phyloP scores from a whole-genome alignment of 2,113 vertebrate genomes.

The Steatornis caripensis region DNA sequence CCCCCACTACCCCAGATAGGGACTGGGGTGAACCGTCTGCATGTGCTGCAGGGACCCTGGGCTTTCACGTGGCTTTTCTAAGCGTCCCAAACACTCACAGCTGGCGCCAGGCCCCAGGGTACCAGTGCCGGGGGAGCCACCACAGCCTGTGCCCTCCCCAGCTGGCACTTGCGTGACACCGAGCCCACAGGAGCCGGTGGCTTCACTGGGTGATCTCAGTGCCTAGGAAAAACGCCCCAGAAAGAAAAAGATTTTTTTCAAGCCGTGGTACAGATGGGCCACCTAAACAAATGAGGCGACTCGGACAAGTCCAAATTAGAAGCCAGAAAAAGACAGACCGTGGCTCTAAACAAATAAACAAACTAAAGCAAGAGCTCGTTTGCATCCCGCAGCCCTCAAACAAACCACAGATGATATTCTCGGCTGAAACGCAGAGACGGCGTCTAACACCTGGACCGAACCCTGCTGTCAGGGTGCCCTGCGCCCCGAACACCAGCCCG shows the following conservation, averaged over 20 bases:
- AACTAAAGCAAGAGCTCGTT: conserved; percentile 16
- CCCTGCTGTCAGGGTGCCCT: not conserved
- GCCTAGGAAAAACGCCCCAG: not conserved
- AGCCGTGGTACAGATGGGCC: not conserved
- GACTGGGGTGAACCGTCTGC: not conserved
- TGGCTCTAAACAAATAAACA: conserved; percentile 26
- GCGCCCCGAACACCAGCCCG: not conserved
- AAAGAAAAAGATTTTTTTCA: not conserved
- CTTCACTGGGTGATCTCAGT: not conserved
- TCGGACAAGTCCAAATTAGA: not conserved
- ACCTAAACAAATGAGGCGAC: conserved; percentile 3
- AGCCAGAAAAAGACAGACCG: not conserved
- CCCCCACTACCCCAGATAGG: not conserved
- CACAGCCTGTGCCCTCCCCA: not conserved
- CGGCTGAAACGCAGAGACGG: not conserved
- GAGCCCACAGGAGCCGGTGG: rapidly evolving
- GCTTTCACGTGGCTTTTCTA: not conserved
- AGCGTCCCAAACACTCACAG: not conserved
- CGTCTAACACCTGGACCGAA: not conserved
- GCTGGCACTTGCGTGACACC: rapidly evolving
- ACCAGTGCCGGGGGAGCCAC: not conserved
- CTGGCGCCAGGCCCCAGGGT: not conserved
- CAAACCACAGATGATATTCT: conserved; percentile 49
- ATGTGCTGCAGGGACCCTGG: not conserved
- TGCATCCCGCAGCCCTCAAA: conserved; percentile 30